Percentiles rank a stretch among this genome's conserved stretches.
phyloP scores from a whole-genome alignment of 2,113 vertebrate genomes.

The Percina caprodes region DNA sequence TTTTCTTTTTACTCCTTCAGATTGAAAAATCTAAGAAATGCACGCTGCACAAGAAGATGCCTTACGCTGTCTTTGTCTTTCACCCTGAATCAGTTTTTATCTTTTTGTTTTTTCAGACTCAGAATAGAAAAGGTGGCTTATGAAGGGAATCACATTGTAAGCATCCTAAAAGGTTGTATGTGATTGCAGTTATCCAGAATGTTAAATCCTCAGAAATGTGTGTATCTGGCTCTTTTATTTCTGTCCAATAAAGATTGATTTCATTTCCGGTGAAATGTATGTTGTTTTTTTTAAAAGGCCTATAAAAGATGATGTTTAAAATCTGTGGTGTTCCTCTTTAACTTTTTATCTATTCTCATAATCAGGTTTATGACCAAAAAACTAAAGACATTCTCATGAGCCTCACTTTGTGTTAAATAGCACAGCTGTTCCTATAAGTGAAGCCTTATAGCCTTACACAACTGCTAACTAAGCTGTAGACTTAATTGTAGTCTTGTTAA shows the following conservation, averaged over 20 bases:
- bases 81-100: slow-evolving; percentile 8
- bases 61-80: slow-evolving; percentile 5
- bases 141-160: not conserved
- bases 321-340: too few species aligned
- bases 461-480: too few species aligned
- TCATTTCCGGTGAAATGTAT: not conserved
- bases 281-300: not conserved
- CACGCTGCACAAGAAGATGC: not conserved
- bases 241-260: slow-evolving; percentile 7
- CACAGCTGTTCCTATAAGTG: too few species aligned
- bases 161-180: not conserved
- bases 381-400: too few species aligned
- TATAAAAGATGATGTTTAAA: too few species aligned
- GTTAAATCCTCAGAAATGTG: not conserved
- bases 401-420: too few species aligned
- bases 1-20: slow-evolving; percentile 35
- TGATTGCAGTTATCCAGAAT: not conserved
- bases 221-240: slow-evolving; percentile 25
- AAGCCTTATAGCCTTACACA: too few species aligned
- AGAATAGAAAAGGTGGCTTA: slow-evolving; percentile 8
- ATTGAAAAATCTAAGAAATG: slow-evolving; percentile 20
- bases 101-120: not conserved
- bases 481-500: not conserved
- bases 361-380: too few species aligned
- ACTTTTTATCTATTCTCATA: too few species aligned